Base-by-base conservation (phyloP, 2,113 vertebrate genomes). In the Pavo muticus region DNA sequence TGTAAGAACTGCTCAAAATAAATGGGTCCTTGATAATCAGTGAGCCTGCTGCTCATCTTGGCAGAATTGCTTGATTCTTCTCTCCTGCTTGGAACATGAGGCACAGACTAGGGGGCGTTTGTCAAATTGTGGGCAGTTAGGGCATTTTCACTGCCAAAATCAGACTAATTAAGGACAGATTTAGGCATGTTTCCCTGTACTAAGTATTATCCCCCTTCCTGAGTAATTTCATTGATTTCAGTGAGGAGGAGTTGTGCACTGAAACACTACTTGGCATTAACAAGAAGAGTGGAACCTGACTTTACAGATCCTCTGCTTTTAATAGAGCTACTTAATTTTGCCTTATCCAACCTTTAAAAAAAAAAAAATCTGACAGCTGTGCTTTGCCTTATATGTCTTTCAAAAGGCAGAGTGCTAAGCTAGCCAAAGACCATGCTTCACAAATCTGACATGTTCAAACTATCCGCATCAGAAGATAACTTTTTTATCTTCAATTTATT, bases 401-500 rank as follows among this genome's bases (percentile, higher is more conserved):
- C 72, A 84, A 95, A 95, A 97, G 80, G 75, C 94, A 94, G 87
- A 95, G 84, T 70, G 61, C 48, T 93, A 95, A 93, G 86, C 67
- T 95, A 92, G 57, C 67, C 0, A 0, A 69, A 93, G 88, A 97
- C 97, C 97, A 97, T 90, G 90, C 87, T 88, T 93, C 96, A 97
- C 96, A 96, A 96, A 97, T 97, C 95, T 97, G 92, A 97, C 92
- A 84, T 52, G 90, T 95, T 97, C 97, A 96, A 97, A 97, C 95
- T 96, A 97, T 94, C 68, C 19, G 8, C 95, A 97, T 97, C 97
- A 97, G 97, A 97, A 97, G 94, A 95, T 92, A 97, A 97, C 84
- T 97, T 97, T 97, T 96, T 97, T 92, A 97, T 97, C 94, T 96
- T 95, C 96, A 97, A 97, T 97, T 98, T 98, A 97, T 97, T 96